Percentiles rank a stretch among this genome's conserved stretches.
phyloP scores from a whole-genome alignment of 2,888 invertebrate species.

The Plemyria rubiginata region DNA sequence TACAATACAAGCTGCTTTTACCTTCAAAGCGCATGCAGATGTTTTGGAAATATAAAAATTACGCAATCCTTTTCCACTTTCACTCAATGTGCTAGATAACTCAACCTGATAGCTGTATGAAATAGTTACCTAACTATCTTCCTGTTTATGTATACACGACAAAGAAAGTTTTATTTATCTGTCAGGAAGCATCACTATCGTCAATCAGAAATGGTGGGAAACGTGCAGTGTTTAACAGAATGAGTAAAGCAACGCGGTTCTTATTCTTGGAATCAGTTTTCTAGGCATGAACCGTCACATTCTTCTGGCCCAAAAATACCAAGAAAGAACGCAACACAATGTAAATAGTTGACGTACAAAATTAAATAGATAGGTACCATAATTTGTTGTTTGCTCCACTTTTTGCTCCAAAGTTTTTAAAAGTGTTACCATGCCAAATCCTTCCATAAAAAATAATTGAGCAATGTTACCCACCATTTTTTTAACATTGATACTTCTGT shows the following conservation, averaged over 20 bases:
- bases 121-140: background rate
- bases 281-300: background rate
- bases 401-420: too few species aligned
- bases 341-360: too few species aligned
- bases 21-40: background rate
- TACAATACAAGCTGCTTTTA: background rate
- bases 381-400: too few species aligned
- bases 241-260: slow-evolving; percentile 2
- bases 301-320: background rate
- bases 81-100: background rate
- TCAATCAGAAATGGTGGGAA: slow-evolving; percentile 1
- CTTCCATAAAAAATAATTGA: too few species aligned
- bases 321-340: too few species aligned
- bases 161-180: slow-evolving; percentile 12
- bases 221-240: background rate
- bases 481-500: too few species aligned
- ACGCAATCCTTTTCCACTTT: background rate
- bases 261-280: background rate
- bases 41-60: background rate
- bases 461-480: too few species aligned
- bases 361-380: too few species aligned
- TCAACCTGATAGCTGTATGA: background rate
- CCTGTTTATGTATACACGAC: slow-evolving; percentile 8
- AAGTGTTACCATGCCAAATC: too few species aligned
- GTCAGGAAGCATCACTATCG: slow-evolving; percentile 1